Conservation (phyloP, 2,888 invertebrate genomes). For the Pachydiplax longipennis region DNA sequence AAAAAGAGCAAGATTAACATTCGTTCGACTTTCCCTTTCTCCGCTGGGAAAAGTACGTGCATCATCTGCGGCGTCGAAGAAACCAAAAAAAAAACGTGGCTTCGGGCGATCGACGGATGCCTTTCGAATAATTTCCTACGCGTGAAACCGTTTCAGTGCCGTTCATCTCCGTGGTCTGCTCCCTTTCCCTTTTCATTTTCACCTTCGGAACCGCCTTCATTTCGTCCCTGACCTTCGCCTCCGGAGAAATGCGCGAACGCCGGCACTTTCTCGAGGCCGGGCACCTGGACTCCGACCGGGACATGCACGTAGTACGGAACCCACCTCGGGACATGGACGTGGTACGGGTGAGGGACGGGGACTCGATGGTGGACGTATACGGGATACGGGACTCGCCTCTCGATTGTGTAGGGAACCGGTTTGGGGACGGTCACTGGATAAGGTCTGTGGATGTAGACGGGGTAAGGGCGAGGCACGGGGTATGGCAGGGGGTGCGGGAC, state of each 20-base stretch:
- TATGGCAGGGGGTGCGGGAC: neutral
- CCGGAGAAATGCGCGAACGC: neutral
- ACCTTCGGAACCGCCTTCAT: neutral
- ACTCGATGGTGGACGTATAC: neutral
- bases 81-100: neutral
- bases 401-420: neutral
- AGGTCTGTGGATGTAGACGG: neutral
- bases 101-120: neutral
- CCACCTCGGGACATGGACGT: neutral
- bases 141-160: neutral
- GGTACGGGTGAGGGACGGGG: neutral
- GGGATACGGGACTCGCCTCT: neutral
- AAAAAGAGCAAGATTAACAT: too few species aligned
- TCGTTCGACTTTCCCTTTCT: too few species aligned
- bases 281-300: neutral
- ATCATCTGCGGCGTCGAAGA: neutral
- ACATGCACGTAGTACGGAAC: neutral
- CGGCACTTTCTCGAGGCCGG: neutral
- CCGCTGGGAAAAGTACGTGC: too few species aligned
- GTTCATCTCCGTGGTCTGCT: neutral
- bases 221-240: neutral
- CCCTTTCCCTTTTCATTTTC: neutral
- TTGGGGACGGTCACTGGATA: neutral
- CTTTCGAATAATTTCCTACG: neutral
- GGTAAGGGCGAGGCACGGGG: neutral